These are phyloP conservation scores for Aspidapion aeneum DNA, from an alignment of 2,888 invertebrate species.

Conservation along the genomic window DNA sequence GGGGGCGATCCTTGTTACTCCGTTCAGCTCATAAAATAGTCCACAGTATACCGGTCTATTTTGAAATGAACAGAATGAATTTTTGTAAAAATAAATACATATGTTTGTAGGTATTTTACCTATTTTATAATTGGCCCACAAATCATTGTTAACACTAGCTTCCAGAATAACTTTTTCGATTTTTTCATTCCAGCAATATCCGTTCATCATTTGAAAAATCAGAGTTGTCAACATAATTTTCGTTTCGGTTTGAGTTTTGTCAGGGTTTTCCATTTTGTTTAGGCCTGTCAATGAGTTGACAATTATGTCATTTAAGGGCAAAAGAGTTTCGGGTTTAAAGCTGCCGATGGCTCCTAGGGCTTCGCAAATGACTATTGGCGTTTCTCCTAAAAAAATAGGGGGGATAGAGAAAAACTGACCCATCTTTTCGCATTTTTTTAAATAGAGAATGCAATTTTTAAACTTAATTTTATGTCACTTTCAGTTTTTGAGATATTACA, in stretches of 20 bases:
- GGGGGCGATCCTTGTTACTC: no score
- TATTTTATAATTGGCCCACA: conserved; percentile 85
- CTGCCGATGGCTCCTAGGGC: conserved; percentile 73
- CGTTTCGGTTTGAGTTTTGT: conserved; percentile 50
- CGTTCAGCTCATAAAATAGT: no score
- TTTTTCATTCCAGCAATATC: conserved; percentile 62
- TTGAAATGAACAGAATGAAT: no score
- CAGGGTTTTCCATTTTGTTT: conserved; percentile 33
- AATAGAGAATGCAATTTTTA: no score
- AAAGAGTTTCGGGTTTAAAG: conserved; percentile 54
- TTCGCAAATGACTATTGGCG: conserved; percentile 61
- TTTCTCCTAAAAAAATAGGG: conserved; percentile 40
- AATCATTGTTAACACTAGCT: conserved; percentile 51
- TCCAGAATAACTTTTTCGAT: conserved; percentile 54
- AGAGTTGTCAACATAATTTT: conserved; percentile 78
- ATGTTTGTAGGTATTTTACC: no score
- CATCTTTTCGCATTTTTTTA: no score
- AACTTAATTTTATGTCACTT: no score
- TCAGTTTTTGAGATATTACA: no score
- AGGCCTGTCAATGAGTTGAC: conserved; percentile 48
- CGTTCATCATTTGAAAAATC: conserved; percentile 76
- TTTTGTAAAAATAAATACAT: no score
- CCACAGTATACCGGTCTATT: no score
- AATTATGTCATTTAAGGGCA: conserved; percentile 56
- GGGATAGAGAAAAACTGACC: no score